phyloP scores from a whole-genome alignment of 1,140 invertebrate species.

The Spodoptera frugiperda region DNA sequence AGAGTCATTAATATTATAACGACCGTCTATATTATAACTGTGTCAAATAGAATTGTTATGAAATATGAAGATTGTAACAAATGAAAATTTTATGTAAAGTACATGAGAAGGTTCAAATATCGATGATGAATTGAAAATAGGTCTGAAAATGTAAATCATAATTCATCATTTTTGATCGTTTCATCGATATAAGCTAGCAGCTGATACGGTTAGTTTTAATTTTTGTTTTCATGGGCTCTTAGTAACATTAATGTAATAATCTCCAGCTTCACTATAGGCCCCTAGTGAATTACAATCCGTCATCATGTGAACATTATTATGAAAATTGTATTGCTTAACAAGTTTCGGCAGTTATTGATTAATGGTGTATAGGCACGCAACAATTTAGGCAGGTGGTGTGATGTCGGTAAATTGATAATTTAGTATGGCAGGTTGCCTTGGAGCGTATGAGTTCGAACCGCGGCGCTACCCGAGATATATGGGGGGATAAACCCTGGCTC shows the following conservation, averaged over 20 bases:
- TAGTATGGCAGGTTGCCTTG: conserved; percentile 43
- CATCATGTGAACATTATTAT: conserved; percentile 51
- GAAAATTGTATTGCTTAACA: conserved; percentile 52
- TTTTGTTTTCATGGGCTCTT: background rate
- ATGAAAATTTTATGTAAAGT: conserved; percentile 28
- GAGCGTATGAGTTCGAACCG: conserved; percentile 33
- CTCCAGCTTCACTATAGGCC: conserved; percentile 61
- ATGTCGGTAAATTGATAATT: conserved; percentile 52
- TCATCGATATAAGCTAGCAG: background rate
- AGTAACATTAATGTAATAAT: conserved; percentile 29
- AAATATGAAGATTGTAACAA: conserved; percentile 19
- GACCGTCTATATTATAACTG: background rate
- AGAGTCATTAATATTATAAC: conserved; percentile 2
- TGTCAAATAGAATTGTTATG: background rate
- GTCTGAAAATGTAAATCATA: too few relatives aligned
- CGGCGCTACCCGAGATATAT: conserved; percentile 39
- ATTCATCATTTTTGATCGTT: background rate
- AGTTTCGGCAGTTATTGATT: conserved; percentile 62
- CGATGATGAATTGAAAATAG: background rate
- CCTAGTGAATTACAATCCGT: conserved; percentile 56
- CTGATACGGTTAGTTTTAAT: background rate
- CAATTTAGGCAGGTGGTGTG: conserved; percentile 55
- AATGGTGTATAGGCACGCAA: conserved; percentile 57
- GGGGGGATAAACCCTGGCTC: conserved; percentile 46
- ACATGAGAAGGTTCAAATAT: background rate